These are phyloP conservation scores for Ischnus inquisitorius DNA, from an alignment of 2,888 invertebrate species.

Conservation along the genomic window DNA sequence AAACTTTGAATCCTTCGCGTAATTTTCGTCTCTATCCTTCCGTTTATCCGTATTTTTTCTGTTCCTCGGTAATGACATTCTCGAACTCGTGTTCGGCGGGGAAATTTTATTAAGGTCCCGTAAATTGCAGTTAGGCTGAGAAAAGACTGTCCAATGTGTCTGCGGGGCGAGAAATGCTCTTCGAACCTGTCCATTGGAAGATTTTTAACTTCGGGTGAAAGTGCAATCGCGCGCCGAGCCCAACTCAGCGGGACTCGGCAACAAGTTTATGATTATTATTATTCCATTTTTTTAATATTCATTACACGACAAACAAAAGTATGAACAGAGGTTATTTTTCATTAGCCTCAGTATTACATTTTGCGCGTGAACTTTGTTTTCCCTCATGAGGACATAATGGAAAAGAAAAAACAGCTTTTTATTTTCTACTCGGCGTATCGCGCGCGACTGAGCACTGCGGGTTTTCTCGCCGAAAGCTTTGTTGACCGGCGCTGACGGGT, in stretches of 20 bases:
- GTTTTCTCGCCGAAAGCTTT: neutral
- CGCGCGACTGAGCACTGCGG: neutral
- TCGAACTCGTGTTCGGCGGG: neutral
- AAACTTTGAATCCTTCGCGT: slow-evolving; percentile 3
- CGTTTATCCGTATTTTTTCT: neutral
- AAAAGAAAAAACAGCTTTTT: neutral
- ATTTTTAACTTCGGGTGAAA: neutral
- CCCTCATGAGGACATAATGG: neutral
- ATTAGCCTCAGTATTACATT: neutral
- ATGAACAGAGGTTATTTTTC: neutral
- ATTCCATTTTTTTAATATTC: neutral
- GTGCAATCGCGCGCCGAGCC: neutral
- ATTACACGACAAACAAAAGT: neutral
- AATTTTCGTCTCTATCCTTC: neutral
- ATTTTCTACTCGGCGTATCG: neutral
- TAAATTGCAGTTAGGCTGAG: slow-evolving; percentile 36
- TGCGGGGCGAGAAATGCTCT: neutral
- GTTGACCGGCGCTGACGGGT: neutral
- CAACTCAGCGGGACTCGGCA: neutral
- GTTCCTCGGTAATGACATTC: slow-evolving; percentile 16
- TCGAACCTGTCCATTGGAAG: neutral
- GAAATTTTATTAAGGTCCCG: slow-evolving; percentile 40
- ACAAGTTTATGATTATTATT: neutral
- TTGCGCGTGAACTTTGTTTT: neutral
- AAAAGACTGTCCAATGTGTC: neutral